Conservation (phyloP, 2,888 invertebrate genomes). For the Uloborus plumipes region DNA sequence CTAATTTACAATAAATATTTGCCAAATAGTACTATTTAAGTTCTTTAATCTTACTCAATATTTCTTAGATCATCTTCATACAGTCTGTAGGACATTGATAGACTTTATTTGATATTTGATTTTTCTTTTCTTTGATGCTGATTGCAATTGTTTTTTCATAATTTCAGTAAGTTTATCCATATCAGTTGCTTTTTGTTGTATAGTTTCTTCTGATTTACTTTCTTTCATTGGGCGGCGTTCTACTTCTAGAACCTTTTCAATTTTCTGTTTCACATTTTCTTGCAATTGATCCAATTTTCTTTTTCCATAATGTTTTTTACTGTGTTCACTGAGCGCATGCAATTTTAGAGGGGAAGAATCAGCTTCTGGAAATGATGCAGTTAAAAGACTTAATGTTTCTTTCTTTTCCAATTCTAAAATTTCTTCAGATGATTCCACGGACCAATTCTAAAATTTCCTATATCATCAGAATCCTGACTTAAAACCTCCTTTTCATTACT, state of each 20-base stretch:
- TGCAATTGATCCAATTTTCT: conserved; percentile 11
- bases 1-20: too few relatives aligned
- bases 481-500: too few relatives aligned
- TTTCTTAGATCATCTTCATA: too few relatives aligned
- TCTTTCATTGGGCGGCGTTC: background rate
- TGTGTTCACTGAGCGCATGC: conserved; percentile 10
- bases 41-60: too few relatives aligned
- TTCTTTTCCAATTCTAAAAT: conserved; percentile 4
- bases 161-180: conserved; percentile 12
- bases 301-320: conserved; percentile 11
- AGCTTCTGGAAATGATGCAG: conserved; percentile 3
- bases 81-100: too few relatives aligned
- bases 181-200: conserved; percentile 13
- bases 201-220: conserved; percentile 11
- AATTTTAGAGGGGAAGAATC: conserved; percentile 4
- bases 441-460: too few relatives aligned
- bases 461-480: conserved; percentile 8
- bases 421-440: background rate
- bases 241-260: conserved; percentile 3
- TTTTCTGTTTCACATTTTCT: conserved; percentile 11
- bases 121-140: conserved; percentile 5
- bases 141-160: conserved; percentile 13
- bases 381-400: conserved; percentile 5
- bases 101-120: background rate
- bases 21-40: too few relatives aligned